phyloP scores from a whole-genome alignment of 2,113 vertebrate species.

The Vulpes ferrilata region DNA sequence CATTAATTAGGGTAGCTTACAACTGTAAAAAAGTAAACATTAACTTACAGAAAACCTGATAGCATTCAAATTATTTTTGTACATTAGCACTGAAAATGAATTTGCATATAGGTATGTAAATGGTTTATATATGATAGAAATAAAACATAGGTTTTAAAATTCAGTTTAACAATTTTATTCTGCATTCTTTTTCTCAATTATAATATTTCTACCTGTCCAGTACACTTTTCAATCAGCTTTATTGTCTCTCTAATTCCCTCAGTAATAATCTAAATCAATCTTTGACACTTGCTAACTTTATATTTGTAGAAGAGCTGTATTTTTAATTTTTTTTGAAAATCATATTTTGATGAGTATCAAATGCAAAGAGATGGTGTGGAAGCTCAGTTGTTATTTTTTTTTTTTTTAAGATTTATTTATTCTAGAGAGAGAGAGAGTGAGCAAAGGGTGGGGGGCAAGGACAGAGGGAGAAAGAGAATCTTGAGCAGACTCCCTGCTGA shows the following conservation, averaged over 20 bases:
- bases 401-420: neutral
- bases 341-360: neutral
- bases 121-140: neutral
- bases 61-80: conserved; percentile 3
- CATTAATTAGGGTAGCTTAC: neutral
- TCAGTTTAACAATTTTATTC: neutral
- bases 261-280: neutral
- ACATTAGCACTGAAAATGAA: neutral
- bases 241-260: neutral
- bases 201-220: neutral
- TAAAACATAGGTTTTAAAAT: neutral
- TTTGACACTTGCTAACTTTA: conserved; percentile 4
- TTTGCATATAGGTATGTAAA: neutral
- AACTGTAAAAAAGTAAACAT: neutral
- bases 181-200: neutral
- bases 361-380: neutral
- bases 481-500: no score
- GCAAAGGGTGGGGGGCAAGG: no score
- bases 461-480: no score
- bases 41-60: conserved; percentile 23
- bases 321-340: conserved; percentile 27
- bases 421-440: no score
- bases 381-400: neutral
- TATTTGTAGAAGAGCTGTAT: neutral
- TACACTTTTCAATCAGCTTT: neutral